Evolutionary conservation across 2,888 invertebrate genomes (phyloP).

Genomic region (Dione vanillae): DNA sequence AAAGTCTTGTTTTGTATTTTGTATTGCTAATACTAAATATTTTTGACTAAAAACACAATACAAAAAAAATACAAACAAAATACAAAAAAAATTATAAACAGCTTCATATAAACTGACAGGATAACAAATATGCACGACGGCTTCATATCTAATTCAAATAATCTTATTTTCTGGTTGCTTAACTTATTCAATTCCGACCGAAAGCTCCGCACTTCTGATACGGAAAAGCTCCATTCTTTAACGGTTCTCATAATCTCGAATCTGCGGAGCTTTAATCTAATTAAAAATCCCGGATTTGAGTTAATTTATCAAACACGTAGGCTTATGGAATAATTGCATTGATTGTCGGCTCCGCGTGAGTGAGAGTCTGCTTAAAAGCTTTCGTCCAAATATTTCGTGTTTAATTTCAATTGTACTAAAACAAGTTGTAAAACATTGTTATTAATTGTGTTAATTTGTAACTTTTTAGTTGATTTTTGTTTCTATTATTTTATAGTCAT

Average conservation of each 20-base stretch:
- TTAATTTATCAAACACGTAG: constrained; percentile 29
- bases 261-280: constrained; percentile 28
- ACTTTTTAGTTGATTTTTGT: not conserved
- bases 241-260: constrained; percentile 24
- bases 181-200: constrained; percentile 6
- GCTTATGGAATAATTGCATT: constrained; percentile 17
- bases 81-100: not conserved
- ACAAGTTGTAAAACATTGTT: not conserved
- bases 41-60: too few species aligned
- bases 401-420: not conserved
- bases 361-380: not conserved
- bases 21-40: too few species aligned
- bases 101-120: not conserved
- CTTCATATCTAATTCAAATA: not conserved
- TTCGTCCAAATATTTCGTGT: not conserved
- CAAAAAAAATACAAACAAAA: too few species aligned
- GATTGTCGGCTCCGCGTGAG: not conserved
- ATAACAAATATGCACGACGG: not conserved
- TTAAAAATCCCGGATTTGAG: constrained; percentile 28
- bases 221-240: constrained; percentile 3
- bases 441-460: not conserved
- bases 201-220: constrained; percentile 11
- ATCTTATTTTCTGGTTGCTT: constrained; percentile 18
- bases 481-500: not conserved
- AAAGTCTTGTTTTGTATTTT: too few species aligned